These are phyloP conservation scores for Penaeus monodon DNA, from an alignment of 2,888 invertebrate species.

Conservation along the genomic window DNA sequence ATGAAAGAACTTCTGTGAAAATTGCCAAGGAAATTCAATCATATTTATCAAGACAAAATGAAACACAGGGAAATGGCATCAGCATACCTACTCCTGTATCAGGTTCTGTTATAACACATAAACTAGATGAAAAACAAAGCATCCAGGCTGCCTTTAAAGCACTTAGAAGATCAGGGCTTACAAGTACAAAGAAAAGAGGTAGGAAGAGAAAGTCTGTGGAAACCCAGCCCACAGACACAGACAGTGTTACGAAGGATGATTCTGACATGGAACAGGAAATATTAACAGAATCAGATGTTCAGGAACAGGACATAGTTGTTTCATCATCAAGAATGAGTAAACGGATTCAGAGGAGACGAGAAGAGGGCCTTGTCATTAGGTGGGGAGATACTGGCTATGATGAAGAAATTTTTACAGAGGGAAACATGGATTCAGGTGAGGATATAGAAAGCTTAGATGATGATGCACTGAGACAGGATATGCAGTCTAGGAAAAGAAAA, in stretches of 20 bases:
- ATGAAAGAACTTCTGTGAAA: constrained; percentile 24
- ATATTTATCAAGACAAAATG: constrained; percentile 34
- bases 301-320: background rate
- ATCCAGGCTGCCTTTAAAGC: constrained; percentile 46
- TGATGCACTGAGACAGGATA: background rate
- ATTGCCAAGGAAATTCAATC: constrained; percentile 28
- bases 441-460: constrained; percentile 9
- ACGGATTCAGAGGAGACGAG: constrained; percentile 47
- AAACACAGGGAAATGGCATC: background rate
- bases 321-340: constrained; percentile 28
- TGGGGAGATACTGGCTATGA: constrained; percentile 44
- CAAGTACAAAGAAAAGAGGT: constrained; percentile 8
- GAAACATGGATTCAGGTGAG: background rate
- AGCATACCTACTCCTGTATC: no score
- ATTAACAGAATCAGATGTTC: background rate
- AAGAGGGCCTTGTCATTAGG: constrained; percentile 49
- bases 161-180: constrained; percentile 35
- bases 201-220: constrained; percentile 33
- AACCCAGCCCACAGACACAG: background rate
- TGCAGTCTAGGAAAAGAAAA: constrained; percentile 29
- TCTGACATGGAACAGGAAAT: background rate
- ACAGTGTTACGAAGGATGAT: background rate
- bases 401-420: constrained; percentile 13
- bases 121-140: constrained; percentile 29
- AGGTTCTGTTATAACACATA: background rate